Conservation (phyloP, 2,888 invertebrate species). For the Lissocephala sabroskyi region DNA sequence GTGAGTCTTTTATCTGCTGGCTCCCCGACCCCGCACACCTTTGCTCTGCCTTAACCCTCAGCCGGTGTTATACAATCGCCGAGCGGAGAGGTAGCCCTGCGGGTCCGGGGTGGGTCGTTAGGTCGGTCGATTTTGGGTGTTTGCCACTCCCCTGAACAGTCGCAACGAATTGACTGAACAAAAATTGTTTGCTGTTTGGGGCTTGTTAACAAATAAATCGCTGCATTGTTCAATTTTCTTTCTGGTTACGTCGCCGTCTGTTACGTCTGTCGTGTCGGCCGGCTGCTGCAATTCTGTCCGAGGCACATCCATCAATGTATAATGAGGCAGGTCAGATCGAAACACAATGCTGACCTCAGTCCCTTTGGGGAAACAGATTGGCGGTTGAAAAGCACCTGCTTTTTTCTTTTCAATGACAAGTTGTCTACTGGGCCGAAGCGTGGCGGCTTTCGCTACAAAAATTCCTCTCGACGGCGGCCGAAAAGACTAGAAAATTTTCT, state of each 20-base stretch:
- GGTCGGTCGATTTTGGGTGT: too few species aligned
- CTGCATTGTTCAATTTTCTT: slow-evolving; percentile 42
- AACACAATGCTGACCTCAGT: slow-evolving; percentile 25
- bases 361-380: not conserved
- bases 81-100: too few species aligned
- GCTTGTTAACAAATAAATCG: slow-evolving; percentile 54
- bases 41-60: too few species aligned
- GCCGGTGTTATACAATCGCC: too few species aligned
- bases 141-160: too few species aligned
- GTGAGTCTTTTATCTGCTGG: too few species aligned
- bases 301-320: slow-evolving; percentile 51
- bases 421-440: slow-evolving; percentile 32
- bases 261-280: not conserved
- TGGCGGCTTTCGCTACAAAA: slow-evolving; percentile 62
- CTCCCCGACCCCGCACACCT: too few species aligned
- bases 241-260: not conserved
- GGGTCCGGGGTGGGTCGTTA: too few species aligned
- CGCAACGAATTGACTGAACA: too few species aligned
- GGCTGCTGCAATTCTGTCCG: not conserved
- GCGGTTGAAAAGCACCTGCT: slow-evolving; percentile 55
- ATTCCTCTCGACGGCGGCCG: slow-evolving; percentile 55
- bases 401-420: slow-evolving; percentile 28
- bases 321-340: slow-evolving; percentile 59
- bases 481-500: slow-evolving; percentile 28
- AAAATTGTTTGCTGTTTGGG: not conserved